Evolutionary conservation across 1,140 invertebrate species (phyloP).

Genomic region (Drosophila sturtevanti): DNA sequence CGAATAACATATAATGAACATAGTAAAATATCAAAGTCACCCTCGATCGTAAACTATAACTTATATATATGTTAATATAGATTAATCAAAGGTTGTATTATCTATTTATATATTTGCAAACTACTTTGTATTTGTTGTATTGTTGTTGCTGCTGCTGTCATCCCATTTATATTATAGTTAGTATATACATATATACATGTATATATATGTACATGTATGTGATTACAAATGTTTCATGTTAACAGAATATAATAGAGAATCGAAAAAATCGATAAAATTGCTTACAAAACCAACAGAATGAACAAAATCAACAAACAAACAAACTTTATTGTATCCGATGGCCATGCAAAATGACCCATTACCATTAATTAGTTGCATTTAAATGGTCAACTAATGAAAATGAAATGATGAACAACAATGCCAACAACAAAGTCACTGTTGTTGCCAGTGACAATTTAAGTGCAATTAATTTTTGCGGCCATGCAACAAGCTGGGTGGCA

Average conservation of each 20-base stretch:
- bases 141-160: no score
- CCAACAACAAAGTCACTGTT: slow-evolving; percentile 56
- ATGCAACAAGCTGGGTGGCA: slow-evolving; percentile 37
- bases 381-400: slow-evolving; percentile 56
- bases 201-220: no score
- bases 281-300: slow-evolving; percentile 63
- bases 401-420: slow-evolving; percentile 50
- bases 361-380: slow-evolving; percentile 78
- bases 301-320: slow-evolving; percentile 45
- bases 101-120: no score
- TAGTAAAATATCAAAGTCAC: no score
- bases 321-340: slow-evolving; percentile 58
- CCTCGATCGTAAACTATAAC: no score
- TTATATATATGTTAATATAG: no score
- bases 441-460: slow-evolving; percentile 72
- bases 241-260: slow-evolving; percentile 18
- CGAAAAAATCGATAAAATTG: slow-evolving; percentile 44
- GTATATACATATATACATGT: background rate
- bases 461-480: slow-evolving; percentile 68
- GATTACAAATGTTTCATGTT: slow-evolving; percentile 40
- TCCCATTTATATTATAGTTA: no score
- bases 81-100: no score
- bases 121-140: no score
- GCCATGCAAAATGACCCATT: slow-evolving; percentile 78
- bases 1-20: no score